Conservation (phyloP, 2,888 invertebrate genomes). For the Aplocera efformata region DNA sequence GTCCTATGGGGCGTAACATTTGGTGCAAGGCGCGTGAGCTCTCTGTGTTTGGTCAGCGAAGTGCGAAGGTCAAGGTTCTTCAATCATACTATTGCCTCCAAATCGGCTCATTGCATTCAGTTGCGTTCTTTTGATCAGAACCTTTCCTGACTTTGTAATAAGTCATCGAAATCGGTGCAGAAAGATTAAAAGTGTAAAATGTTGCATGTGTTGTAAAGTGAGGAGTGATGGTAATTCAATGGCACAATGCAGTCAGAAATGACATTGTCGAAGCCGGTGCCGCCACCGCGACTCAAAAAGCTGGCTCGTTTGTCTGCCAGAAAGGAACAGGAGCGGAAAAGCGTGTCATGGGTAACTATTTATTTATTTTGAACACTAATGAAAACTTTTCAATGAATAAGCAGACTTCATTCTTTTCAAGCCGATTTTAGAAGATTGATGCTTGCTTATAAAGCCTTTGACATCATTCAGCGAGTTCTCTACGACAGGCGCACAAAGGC, state of each 20-base stretch:
- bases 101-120: constrained; percentile 33
- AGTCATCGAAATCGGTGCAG: constrained; percentile 56
- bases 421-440: constrained; percentile 35
- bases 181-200: constrained; percentile 34
- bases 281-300: constrained; percentile 72
- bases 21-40: constrained; percentile 55
- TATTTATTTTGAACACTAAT: constrained; percentile 5
- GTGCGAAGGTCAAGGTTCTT: constrained; percentile 73
- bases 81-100: constrained; percentile 45
- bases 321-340: constrained; percentile 56
- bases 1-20: constrained; percentile 57
- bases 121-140: constrained; percentile 28
- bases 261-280: constrained; percentile 50
- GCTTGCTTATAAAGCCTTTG: constrained; percentile 41
- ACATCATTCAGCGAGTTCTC: constrained; percentile 40
- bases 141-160: constrained; percentile 60
- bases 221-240: constrained; percentile 9
- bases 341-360: constrained; percentile 63
- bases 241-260: constrained; percentile 45
- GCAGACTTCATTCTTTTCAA: constrained; percentile 22
- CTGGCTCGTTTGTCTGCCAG: constrained; percentile 60
- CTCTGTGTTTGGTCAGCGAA: constrained; percentile 63
- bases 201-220: constrained; percentile 25
- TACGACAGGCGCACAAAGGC: constrained; percentile 55
- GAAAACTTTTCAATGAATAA: constrained; percentile 15